Base-by-base conservation (phyloP, 2,113 vertebrate genomes). In the Callorhinus ursinus region DNA sequence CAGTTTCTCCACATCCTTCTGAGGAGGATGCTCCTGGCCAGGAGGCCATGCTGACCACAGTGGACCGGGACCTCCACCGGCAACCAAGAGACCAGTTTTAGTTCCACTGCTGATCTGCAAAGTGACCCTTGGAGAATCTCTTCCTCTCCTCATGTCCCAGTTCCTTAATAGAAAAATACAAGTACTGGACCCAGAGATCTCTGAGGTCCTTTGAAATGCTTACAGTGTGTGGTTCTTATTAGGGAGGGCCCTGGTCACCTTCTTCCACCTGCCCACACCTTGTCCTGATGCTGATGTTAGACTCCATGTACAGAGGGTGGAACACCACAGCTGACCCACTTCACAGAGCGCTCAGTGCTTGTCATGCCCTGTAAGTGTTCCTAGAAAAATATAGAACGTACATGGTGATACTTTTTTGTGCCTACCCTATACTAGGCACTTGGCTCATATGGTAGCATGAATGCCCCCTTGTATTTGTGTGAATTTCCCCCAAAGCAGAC, bases 241-340 rank as follows among this genome's bases (percentile, higher is more conserved):
- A 76, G 57, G n/a, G 46, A 57, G 31, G 28, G 53, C 59, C 51
- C 28, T 5, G 0, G 39, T 22, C 16, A 5, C 14, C 2, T 69
- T 22, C 11, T 5, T 67, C 18, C 1, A 55, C 13, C 13, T 4
- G 7, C 24, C 4, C 49, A 36, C 3, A 36, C 36, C 59, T 67
- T 74, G 18, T 22, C 1, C 1, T 18, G 36, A 71, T 55, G 57
- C 31, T 19, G 7, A 69, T 12, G 24, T 89, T 42, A 93, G 59
- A 36, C 11, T 10, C 12, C 0, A 7, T 13, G 5, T n/a, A 0
- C 22, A 36, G 36, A 6, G 7, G 18, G 42, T 4, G 1, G 4
- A 24, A 4, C 5, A 9, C 22, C 31, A 10, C 4, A 31, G 13
- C 42, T 0, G 14, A 24, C 57, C 24, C n/a, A 5, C 15, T 6